phyloP scores from a whole-genome alignment of 2,113 vertebrate species.

The Rynchops niger region DNA sequence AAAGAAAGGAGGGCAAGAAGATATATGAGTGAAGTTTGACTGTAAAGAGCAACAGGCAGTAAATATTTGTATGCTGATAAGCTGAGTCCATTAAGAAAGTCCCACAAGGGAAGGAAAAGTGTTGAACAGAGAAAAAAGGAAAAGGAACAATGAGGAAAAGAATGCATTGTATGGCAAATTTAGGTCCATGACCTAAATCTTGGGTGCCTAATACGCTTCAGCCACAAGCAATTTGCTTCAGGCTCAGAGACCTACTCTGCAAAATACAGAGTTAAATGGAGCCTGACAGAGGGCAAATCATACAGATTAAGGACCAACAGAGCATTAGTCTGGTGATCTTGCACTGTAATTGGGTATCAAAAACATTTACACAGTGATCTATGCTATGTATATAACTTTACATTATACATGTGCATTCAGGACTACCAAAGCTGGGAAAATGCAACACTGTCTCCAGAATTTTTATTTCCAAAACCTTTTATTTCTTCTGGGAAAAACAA shows the following conservation, averaged over 20 bases:
- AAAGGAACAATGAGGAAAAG: not conserved
- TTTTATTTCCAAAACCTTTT: not conserved
- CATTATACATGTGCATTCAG: not conserved
- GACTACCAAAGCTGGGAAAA: not conserved
- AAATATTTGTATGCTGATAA: not conserved
- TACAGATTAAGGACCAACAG: not conserved
- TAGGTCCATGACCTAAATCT: not conserved
- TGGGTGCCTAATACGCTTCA: not conserved
- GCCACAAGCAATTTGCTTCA: not conserved
- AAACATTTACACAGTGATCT: not conserved
- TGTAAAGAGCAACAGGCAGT: not conserved
- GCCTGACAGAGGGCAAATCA: not conserved
- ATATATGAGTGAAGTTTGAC: not conserved
- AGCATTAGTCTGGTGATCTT: not conserved
- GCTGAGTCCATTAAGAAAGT: not conserved
- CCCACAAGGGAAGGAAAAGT: not conserved
- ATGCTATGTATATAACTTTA: not conserved
- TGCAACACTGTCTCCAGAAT: not conserved
- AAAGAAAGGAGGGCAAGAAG: not conserved
- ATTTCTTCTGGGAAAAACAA: not conserved
- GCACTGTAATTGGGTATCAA: not conserved
- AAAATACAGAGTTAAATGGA: not conserved
- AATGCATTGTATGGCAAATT: not conserved
- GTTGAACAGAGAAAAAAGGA: not conserved
- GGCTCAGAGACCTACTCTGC: not conserved